Percentiles rank a stretch among this genome's conserved stretches.
phyloP scores from a whole-genome alignment of 2,113 vertebrate species.

The Probosciger aterrimus region DNA sequence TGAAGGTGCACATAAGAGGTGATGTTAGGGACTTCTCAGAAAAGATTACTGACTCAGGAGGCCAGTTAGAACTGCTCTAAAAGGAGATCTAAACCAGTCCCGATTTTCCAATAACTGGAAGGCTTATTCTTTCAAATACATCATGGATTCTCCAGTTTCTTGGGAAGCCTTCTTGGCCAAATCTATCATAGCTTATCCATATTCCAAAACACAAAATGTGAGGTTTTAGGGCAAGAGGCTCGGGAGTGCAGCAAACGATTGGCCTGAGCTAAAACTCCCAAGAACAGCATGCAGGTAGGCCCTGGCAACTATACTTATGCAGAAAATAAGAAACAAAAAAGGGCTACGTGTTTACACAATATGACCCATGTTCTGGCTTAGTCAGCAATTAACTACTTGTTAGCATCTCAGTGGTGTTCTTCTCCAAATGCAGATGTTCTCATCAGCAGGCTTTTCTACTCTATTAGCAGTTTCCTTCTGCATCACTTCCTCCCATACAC shows the following conservation, averaged over 20 bases:
- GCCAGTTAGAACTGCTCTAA: neutral
- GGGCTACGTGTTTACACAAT: neutral
- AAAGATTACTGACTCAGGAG: neutral
- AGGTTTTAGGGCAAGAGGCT: neutral
- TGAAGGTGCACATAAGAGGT: neutral
- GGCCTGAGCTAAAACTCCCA: neutral
- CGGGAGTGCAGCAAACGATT: neutral
- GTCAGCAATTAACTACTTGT: neutral
- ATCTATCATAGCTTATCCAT: neutral
- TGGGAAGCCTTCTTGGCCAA: neutral
- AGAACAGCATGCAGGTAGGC: neutral
- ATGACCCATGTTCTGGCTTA: neutral
- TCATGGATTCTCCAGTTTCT: neutral
- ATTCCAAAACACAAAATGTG: neutral
- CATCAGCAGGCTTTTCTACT: neutral
- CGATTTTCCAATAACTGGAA: neutral
- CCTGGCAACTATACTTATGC: neutral
- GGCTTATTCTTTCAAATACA: neutral
- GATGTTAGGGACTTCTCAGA: neutral
- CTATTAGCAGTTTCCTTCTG: neutral
- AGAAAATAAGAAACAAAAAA: neutral
- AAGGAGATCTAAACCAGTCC: neutral
- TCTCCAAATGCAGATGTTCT: neutral
- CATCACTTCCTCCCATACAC: neutral
- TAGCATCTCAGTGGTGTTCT: neutral